A percentile compares a stretch with the other conserved stretches of the same genome.
phyloP scores from a whole-genome alignment of 2,797 vertebrate genomes.

The Mycteria americana region DNA sequence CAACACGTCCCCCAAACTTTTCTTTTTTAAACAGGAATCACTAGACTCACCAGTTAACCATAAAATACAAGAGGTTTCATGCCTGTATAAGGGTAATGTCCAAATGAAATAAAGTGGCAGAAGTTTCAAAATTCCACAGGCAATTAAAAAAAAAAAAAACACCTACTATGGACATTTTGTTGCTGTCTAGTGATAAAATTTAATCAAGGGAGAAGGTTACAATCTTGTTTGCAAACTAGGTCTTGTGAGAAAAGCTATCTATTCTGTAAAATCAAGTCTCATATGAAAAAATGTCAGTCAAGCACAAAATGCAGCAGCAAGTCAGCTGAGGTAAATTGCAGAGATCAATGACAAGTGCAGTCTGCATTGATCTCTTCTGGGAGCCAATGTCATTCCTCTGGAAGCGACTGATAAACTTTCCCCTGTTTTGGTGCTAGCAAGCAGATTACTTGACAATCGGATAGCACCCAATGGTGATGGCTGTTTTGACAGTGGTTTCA shows the following conservation, averaged over 20 bases:
- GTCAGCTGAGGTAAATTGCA: background rate
- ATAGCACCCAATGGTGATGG: background rate
- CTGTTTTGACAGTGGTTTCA: background rate
- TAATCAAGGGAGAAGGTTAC: background rate
- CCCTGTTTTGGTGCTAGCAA: background rate
- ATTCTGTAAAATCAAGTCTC: constrained; percentile 1
- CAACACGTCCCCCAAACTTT: background rate
- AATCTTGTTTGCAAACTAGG: constrained; percentile 17
- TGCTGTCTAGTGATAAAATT: background rate
- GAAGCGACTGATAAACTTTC: background rate
- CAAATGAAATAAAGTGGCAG: background rate
- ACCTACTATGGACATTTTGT: background rate
- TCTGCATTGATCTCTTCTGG: background rate
- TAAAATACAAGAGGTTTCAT: background rate
- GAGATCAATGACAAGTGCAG: constrained; percentile 3
- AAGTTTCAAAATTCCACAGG: background rate
- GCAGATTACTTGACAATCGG: background rate
- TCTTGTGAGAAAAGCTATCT: background rate
- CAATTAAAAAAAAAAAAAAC: background rate
- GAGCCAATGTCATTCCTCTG: background rate
- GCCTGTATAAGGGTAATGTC: background rate
- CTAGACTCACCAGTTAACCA: background rate
- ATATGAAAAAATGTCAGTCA: constrained; percentile 1
- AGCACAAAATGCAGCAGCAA: constrained; percentile 12
- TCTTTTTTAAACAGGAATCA: background rate